Conservation (phyloP, 2,888 invertebrate genomes). For the Acholoe squamosa region DNA sequence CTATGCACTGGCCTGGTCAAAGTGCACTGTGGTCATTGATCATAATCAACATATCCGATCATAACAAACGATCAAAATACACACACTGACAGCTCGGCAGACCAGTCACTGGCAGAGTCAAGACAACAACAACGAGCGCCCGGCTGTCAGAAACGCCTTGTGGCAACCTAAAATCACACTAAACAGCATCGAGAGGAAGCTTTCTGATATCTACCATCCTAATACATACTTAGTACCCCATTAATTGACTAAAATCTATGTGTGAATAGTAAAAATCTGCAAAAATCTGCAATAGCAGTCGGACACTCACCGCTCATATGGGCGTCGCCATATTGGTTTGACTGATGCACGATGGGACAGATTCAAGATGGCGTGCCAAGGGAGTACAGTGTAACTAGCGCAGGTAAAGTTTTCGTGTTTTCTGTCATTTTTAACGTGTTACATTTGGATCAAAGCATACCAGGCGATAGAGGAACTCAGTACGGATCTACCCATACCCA, state of each 20-base stretch:
- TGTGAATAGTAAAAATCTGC: slow-evolving; percentile 5
- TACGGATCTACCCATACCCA: slow-evolving; percentile 24
- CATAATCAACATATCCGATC: slow-evolving; percentile 47
- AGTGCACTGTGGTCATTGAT: not conserved
- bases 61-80: slow-evolving; percentile 39
- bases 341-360: slow-evolving; percentile 64
- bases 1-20: not conserved
- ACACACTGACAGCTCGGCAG: not conserved
- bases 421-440: slow-evolving; percentile 13
- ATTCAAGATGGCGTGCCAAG: slow-evolving; percentile 64
- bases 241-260: not conserved
- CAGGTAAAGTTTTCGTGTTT: slow-evolving; percentile 64
- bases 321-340: slow-evolving; percentile 65
- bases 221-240: not conserved
- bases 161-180: not conserved
- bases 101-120: too few species aligned
- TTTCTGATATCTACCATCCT: not conserved
- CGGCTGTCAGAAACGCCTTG: not conserved
- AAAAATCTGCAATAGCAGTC: slow-evolving; percentile 49
- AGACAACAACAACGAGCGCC: slow-evolving; percentile 21
- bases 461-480: not conserved
- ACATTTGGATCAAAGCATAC: not conserved
- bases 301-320: slow-evolving; percentile 63
- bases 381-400: slow-evolving; percentile 41
- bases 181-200: not conserved